Base-by-base conservation (phyloP, 2,797 vertebrate genomes). In the Eutrigla gurnardus region DNA sequence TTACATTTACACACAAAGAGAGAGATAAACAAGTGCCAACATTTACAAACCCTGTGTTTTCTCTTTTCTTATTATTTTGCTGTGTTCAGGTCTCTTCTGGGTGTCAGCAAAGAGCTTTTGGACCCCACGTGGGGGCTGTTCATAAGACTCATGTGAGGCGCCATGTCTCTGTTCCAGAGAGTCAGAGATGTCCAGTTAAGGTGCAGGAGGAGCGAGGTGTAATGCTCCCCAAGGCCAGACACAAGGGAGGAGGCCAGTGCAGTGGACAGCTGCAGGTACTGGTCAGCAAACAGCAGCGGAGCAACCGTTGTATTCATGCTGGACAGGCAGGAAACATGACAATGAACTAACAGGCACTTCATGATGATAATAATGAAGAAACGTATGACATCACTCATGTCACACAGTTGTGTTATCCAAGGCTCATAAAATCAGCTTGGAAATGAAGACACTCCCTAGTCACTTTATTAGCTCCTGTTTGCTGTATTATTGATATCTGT, bases 211-310 rank as follows among this genome's bases (percentile, higher is more conserved):
- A 99, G 95, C 0, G 94, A 91, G 0, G 96, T 95, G 85, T 96
- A 96, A 90, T 96, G 98, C 80, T 99, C 96, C 15, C 96, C 97
- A 12, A 99, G 94, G 55, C 97, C 97, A 2, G 95, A 94, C 69
- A 99, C 78, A 49, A 95, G 79, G 1, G 3, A 85, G 10, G 97
- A 97, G 0, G 97, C 95, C 86, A 98, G 88, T 0, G 95, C 85
- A 10, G 96, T 98, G 80, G 98, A 97, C 61, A 99, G 93, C 94
- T 99, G 97, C 70, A 99, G 92, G 88, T 98, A 99, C 93, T 99
- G 98, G 91, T 99, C 97, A 0, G 97, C 94, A 74, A 97, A 99
- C 86, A 99, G 91, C 42, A 99, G 93, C 0, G 98, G 97, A 0
- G 96, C 97, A 6, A 99, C 94, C 0, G 96, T 95, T 17, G 97